A percentile compares a stretch with the other conserved stretches of the same genome.
phyloP scores from a whole-genome alignment of 2,888 invertebrate genomes.

The Lathronympha strigana region DNA sequence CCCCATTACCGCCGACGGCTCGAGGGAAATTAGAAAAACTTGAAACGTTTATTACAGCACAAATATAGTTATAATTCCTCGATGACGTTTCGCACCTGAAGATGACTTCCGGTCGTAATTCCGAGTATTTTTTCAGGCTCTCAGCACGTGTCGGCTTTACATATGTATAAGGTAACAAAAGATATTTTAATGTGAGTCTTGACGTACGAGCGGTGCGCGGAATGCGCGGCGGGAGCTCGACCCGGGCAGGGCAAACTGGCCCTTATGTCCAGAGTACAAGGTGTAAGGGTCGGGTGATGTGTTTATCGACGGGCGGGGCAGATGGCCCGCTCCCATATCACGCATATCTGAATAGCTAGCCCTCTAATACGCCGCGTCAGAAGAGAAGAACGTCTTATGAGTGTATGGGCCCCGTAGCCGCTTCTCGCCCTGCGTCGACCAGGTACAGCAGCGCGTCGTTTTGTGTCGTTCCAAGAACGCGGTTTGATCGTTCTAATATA shows the following conservation, averaged over 20 bases:
- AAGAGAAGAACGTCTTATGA: neutral
- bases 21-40: slow-evolving; percentile 27
- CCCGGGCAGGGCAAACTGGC: slow-evolving; percentile 1
- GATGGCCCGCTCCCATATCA: slow-evolving; percentile 63
- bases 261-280: slow-evolving; percentile 7
- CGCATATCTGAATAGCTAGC: slow-evolving; percentile 72
- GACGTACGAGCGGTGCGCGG: slow-evolving; percentile 40
- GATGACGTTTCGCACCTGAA: slow-evolving; percentile 20
- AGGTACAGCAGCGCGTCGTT: slow-evolving; percentile 38
- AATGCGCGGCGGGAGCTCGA: slow-evolving; percentile 40
- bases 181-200: slow-evolving; percentile 31
- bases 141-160: slow-evolving; percentile 42
- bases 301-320: slow-evolving; percentile 58
- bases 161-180: slow-evolving; percentile 42
- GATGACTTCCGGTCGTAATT: slow-evolving; percentile 30
- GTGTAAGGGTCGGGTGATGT: slow-evolving; percentile 48
- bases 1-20: slow-evolving; percentile 19
- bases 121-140: slow-evolving; percentile 36
- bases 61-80: slow-evolving; percentile 13
- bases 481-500: slow-evolving; percentile 37
- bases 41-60: slow-evolving; percentile 5
- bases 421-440: neutral
- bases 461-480: slow-evolving; percentile 52
- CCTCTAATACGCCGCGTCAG: slow-evolving; percentile 62
- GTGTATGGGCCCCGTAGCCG: neutral